Evolutionary conservation across 1,140 invertebrate genomes (phyloP).

Genomic region (Pachypeltis micranthus): DNA sequence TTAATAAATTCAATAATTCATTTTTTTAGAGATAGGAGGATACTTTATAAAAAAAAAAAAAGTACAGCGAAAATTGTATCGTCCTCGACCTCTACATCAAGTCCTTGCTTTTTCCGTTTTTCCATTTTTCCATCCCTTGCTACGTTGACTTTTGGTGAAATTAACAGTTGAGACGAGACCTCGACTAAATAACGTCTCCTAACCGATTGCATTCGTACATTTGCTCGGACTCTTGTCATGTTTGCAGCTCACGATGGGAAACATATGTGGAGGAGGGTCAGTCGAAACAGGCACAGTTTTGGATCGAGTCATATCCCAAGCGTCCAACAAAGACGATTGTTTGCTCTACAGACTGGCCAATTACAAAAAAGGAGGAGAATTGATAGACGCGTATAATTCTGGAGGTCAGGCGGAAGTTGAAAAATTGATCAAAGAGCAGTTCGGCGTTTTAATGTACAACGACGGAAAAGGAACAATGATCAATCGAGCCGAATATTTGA

Average conservation of each 20-base stretch:
- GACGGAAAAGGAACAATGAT: conserved; percentile 77
- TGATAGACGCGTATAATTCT: conserved; percentile 71
- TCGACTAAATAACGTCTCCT: too few relatives aligned
- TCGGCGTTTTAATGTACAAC: conserved; percentile 78
- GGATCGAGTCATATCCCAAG: conserved; percentile 75
- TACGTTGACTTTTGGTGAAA: too few relatives aligned
- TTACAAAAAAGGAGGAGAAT: conserved; percentile 79
- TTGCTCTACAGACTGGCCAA: conserved; percentile 75
- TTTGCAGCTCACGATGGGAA: conserved; percentile 22
- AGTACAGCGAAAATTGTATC: too few relatives aligned
- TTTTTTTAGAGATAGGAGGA: too few relatives aligned
- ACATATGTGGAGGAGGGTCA: conserved; percentile 19
- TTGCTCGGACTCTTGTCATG: neutral
- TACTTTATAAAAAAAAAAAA: too few relatives aligned
- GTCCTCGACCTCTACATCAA: too few relatives aligned
- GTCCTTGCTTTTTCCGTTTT: too few relatives aligned
- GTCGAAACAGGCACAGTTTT: conserved; percentile 59
- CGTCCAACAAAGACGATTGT: conserved; percentile 70
- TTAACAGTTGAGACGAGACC: too few relatives aligned
- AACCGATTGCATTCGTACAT: too few relatives aligned
- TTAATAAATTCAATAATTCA: too few relatives aligned
- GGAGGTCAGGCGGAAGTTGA: conserved; percentile 71
- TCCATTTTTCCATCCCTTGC: too few relatives aligned
- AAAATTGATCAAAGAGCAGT: conserved; percentile 74
- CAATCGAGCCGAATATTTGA: conserved; percentile 77